Conservation (phyloP, 2,888 invertebrate genomes). For the Drosophila kuntzei region DNA sequence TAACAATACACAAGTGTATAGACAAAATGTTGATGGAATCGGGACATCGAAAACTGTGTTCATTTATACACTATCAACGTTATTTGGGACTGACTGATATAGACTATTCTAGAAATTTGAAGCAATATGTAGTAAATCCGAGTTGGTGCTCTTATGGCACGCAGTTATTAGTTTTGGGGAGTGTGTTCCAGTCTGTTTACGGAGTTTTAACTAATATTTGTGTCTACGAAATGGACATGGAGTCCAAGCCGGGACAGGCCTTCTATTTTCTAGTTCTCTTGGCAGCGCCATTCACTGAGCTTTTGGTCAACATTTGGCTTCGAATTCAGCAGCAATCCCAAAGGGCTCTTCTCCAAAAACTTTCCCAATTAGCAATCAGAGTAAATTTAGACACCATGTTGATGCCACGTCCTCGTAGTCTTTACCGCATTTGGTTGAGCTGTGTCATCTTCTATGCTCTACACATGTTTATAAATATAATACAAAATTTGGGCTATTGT, state of each 20-base stretch:
- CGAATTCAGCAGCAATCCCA: conserved; percentile 13
- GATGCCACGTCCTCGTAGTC: conserved; percentile 2
- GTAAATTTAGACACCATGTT: neutral
- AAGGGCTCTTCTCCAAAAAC: conserved; percentile 10
- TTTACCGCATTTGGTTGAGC: conserved; percentile 19
- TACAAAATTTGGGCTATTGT: conserved; percentile 10
- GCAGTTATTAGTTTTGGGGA: neutral
- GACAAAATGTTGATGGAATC: neutral
- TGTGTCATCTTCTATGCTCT: neutral
- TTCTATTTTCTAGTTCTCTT: conserved; percentile 15
- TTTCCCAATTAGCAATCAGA: neutral
- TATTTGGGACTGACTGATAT: conserved; percentile 27
- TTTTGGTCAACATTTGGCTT: conserved; percentile 16
- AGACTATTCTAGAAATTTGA: neutral
- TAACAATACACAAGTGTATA: neutral
- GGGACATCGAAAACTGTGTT: neutral
- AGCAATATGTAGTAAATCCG: conserved; percentile 4
- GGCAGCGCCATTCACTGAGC: conserved; percentile 8
- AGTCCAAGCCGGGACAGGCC: conserved; percentile 11
- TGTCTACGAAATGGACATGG: conserved; percentile 4
- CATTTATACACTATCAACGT: conserved; percentile 34
- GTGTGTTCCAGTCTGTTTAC: neutral
- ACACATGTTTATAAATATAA: too few species aligned
- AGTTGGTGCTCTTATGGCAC: neutral
- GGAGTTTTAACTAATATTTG: neutral